These are phyloP conservation scores for Zophobas atratus DNA, from an alignment of 1,140 invertebrate species.

Conservation along the genomic window DNA sequence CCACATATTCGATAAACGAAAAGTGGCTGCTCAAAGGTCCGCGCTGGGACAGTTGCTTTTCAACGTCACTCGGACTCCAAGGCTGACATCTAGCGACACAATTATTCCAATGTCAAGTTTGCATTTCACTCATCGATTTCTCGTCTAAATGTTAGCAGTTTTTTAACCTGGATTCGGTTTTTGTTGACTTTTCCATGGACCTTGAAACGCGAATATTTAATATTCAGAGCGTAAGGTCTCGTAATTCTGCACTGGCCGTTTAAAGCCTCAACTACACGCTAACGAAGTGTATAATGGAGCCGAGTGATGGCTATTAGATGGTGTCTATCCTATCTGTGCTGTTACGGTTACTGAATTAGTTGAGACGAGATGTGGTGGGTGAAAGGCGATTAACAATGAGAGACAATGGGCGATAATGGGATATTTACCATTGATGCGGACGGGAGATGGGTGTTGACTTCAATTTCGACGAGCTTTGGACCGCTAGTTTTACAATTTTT, in stretches of 20 bases:
- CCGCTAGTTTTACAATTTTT: too few species aligned
- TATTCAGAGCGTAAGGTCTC: neutral
- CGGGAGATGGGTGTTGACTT: neutral
- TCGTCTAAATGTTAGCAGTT: neutral
- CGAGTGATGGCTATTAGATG: constrained; percentile 10
- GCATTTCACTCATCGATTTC: neutral
- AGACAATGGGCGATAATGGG: constrained; percentile 35
- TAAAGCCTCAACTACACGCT: constrained; percentile 4
- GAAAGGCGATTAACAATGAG: constrained; percentile 31
- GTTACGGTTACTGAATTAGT: constrained; percentile 37
- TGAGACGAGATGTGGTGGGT: constrained; percentile 23
- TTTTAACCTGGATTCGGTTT: neutral
- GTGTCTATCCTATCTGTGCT: constrained; percentile 4
- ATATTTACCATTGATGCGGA: constrained; percentile 30
- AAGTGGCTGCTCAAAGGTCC: too few species aligned
- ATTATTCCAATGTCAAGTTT: constrained; percentile 11
- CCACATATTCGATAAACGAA: too few species aligned
- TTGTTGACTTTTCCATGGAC: too few species aligned
- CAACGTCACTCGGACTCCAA: too few species aligned
- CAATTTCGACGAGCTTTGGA: neutral
- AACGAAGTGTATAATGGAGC: constrained; percentile 11
- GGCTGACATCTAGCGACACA: neutral
- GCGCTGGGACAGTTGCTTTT: too few species aligned
- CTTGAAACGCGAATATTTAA: neutral
- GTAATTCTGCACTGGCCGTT: constrained; percentile 5